phyloP scores from a whole-genome alignment of 2,888 invertebrate species.

The Callyntrura sp. region DNA sequence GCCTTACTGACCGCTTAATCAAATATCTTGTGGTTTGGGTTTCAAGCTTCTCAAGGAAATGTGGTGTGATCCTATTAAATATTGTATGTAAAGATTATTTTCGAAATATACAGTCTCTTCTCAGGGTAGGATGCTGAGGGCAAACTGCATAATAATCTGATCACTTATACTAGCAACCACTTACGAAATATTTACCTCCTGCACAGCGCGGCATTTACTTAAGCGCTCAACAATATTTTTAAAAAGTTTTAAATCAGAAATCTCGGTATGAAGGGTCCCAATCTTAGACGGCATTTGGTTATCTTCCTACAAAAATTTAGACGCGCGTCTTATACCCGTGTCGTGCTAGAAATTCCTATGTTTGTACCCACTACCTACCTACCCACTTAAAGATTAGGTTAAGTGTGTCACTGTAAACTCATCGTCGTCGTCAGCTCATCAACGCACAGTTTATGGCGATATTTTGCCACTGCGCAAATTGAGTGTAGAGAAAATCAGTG shows the following conservation, averaged over 20 bases:
- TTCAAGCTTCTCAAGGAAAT: slow-evolving; percentile 18
- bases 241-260: neutral
- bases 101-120: slow-evolving; percentile 22
- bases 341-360: too few species aligned
- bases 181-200: slow-evolving; percentile 6
- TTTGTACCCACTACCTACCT: too few species aligned
- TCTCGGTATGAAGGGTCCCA: neutral
- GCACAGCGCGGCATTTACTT: too few species aligned
- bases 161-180: neutral
- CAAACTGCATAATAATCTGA: slow-evolving; percentile 33
- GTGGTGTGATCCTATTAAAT: slow-evolving; percentile 44
- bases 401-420: slow-evolving; percentile 36
- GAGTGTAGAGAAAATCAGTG: slow-evolving; percentile 11
- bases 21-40: neutral
- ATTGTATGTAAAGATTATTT: slow-evolving; percentile 20
- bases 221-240: too few species aligned
- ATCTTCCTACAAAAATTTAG: neutral
- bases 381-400: neutral
- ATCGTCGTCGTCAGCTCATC: neutral
- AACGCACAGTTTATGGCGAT: neutral
- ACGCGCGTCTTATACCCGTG: too few species aligned
- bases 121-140: slow-evolving; percentile 8
- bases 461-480: neutral
- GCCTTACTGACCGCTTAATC: slow-evolving; percentile 62
- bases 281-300: neutral